Evolutionary conservation across 2,888 invertebrate species (phyloP).

Genomic region (Lasius platythorax): DNA sequence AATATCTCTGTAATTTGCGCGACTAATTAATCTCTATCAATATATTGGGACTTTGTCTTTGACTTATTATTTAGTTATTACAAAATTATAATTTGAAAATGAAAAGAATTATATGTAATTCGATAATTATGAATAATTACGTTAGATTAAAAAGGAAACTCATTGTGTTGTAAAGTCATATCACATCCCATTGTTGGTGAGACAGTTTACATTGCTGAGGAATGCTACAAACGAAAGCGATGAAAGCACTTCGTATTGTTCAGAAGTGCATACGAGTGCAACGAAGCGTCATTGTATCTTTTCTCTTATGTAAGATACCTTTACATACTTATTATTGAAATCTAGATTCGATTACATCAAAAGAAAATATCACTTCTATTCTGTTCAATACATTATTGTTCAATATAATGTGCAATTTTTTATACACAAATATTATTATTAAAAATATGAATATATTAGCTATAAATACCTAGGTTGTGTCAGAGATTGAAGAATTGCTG

Average conservation of each 20-base stretch:
- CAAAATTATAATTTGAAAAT: neutral
- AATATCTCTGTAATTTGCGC: neutral
- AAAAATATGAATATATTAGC: neutral
- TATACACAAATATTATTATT: neutral
- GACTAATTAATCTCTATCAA: neutral
- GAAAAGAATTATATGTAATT: neutral
- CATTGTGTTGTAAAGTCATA: constrained; percentile 11
- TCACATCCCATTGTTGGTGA: constrained; percentile 22
- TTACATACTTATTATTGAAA: neutral
- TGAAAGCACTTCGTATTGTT: constrained; percentile 31
- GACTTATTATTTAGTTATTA: neutral
- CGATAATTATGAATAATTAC: constrained; percentile 13
- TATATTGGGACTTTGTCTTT: neutral
- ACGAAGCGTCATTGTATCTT: neutral
- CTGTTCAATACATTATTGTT: neutral
- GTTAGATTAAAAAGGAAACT: neutral
- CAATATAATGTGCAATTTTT: neutral
- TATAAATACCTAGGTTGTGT: neutral
- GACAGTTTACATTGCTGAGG: constrained; percentile 16
- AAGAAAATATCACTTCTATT: neutral
- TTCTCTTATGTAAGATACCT: neutral
- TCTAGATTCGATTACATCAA: neutral
- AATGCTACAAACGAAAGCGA: constrained; percentile 16
- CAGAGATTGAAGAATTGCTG: neutral
- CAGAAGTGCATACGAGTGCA: constrained; percentile 3